Evolutionary conservation across 2,113 vertebrate genomes (phyloP).

Genomic region (Microtus ochrogaster): DNA sequence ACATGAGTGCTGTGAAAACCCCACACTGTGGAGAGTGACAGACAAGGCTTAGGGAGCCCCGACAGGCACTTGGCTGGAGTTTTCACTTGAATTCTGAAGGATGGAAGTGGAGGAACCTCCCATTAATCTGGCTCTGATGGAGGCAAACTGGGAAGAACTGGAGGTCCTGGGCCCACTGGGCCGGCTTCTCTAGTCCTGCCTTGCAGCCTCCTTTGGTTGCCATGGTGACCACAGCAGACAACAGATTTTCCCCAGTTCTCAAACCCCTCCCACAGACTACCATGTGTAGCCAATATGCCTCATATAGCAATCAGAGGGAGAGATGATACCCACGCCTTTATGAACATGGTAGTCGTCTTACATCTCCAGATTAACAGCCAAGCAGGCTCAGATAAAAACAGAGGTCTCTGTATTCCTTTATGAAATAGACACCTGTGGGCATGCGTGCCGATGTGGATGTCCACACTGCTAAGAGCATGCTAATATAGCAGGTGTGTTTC

Average conservation of each 20-base stretch:
- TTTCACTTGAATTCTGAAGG: not conserved
- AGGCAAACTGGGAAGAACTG: not conserved
- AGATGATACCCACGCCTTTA: not conserved
- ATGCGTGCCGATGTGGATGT: not conserved
- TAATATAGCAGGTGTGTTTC: not conserved
- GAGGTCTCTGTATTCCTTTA: not conserved
- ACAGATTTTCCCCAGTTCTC: not conserved
- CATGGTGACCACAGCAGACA: not conserved
- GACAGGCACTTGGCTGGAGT: not conserved
- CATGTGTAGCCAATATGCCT: not conserved
- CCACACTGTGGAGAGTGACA: not conserved
- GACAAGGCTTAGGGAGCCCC: not conserved
- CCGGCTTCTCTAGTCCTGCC: not conserved
- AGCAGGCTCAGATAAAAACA: not conserved
- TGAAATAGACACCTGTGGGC: not conserved
- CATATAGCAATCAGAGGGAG: not conserved
- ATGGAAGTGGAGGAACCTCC: not conserved
- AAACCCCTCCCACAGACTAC: not conserved
- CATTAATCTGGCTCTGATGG: not conserved
- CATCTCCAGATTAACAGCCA: not conserved
- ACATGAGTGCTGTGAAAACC: not conserved
- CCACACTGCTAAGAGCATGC: not conserved
- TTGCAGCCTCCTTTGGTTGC: not conserved
- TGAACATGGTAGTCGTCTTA: not conserved
- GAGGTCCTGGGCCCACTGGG: not conserved